phyloP scores from a whole-genome alignment of 2,888 invertebrate species.

The Calliphora vomitoria region DNA sequence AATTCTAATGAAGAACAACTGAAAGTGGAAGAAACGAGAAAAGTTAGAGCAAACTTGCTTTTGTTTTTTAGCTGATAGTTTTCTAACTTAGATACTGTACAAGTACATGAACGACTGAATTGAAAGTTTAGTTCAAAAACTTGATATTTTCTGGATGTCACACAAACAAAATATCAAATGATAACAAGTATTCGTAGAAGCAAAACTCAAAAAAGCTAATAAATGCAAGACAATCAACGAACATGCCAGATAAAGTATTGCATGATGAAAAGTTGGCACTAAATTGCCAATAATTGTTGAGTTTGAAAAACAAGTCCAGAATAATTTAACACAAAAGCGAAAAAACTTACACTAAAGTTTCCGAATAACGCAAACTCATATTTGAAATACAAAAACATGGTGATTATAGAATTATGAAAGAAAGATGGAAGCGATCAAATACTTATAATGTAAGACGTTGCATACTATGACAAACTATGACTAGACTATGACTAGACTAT shows the following conservation, averaged over 20 bases:
- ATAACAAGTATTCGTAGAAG: not conserved
- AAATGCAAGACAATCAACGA: constrained; percentile 65
- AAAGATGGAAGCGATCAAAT: not conserved
- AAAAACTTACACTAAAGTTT: constrained; percentile 54
- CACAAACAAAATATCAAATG: not conserved
- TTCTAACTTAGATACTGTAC: constrained; percentile 3
- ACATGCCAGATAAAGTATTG: constrained; percentile 53
- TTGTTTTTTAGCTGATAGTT: constrained; percentile 34
- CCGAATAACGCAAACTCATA: constrained; percentile 44
- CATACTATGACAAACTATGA: not conserved
- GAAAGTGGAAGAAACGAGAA: constrained; percentile 45
- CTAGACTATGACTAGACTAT: too few species aligned
- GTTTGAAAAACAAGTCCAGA: constrained; percentile 30
- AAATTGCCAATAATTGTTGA: constrained; percentile 57
- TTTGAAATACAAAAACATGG: too few species aligned
- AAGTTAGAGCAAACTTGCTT: constrained; percentile 41
- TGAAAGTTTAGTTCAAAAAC: constrained; percentile 19
- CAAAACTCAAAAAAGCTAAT: constrained; percentile 56
- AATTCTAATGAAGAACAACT: constrained; percentile 67
- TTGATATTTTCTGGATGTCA: constrained; percentile 6
- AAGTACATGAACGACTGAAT: not conserved
- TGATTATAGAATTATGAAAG: not conserved
- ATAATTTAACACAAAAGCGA: constrained; percentile 12
- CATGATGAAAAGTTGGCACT: constrained; percentile 54
- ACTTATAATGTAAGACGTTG: too few species aligned